A percentile compares a stretch with the other conserved stretches of the same genome.
Evolutionary conservation across 2,888 invertebrate species (phyloP).

Genomic region (Eupelmus urozonus): DNA sequence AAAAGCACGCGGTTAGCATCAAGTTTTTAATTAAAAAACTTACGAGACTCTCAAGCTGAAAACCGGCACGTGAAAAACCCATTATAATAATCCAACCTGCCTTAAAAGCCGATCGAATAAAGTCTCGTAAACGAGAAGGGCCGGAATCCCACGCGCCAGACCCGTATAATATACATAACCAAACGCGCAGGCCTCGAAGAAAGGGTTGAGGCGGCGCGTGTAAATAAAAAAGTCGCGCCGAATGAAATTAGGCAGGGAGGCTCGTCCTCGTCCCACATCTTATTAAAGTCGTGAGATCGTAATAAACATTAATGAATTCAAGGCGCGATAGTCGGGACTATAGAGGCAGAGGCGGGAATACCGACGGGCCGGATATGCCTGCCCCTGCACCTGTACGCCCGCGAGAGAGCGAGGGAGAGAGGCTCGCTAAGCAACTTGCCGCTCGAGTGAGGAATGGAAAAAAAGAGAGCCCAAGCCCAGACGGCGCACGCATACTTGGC

Average conservation of each 20-base stretch:
- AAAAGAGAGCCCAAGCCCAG: not conserved
- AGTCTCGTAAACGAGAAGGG: not conserved
- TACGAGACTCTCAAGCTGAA: no score
- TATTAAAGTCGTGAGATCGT: constrained; percentile 28
- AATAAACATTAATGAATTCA: constrained; percentile 41
- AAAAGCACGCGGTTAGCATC: no score
- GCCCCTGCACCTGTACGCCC: not conserved
- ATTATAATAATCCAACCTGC: no score
- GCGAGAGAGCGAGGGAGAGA: not conserved
- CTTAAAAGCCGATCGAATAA: no score
- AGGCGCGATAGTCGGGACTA: no score
- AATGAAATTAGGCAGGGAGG: not conserved
- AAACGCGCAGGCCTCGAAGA: not conserved
- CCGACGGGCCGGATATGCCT: constrained; percentile 19
- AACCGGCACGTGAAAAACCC: no score
- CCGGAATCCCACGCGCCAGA: not conserved
- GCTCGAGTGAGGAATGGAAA: not conserved
- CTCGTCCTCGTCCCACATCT: constrained; percentile 55
- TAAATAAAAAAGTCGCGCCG: not conserved
- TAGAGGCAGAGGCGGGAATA: no score
- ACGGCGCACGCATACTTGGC: no score
- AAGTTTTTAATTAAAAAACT: no score
- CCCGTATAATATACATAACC: no score
- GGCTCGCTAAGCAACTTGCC: not conserved
- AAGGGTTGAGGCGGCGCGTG: not conserved